Evolutionary conservation across 2,888 invertebrate species (phyloP).

Genomic region (Seira ritae): DNA sequence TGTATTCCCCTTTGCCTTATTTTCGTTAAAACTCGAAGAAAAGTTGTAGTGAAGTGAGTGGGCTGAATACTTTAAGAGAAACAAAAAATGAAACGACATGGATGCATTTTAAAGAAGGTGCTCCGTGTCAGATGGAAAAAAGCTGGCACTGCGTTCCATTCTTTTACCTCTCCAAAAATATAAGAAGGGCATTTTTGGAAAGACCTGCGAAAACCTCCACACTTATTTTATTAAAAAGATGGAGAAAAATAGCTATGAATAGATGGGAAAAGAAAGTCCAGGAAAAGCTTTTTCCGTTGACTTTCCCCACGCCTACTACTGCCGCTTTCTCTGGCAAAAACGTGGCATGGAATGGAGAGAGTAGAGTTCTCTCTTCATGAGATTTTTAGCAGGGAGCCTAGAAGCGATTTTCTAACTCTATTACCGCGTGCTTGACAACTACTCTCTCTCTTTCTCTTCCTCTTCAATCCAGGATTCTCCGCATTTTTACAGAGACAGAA

Average conservation of each 20-base stretch:
- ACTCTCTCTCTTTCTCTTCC: slow-evolving; percentile 46
- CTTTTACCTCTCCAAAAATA: too few species aligned
- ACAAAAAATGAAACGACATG: slow-evolving; percentile 29
- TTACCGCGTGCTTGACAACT: slow-evolving; percentile 56
- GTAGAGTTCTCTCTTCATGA: slow-evolving; percentile 15
- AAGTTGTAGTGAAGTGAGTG: not conserved
- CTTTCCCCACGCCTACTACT: slow-evolving; percentile 46
- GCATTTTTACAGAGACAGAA: slow-evolving; percentile 37
- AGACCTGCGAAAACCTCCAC: too few species aligned
- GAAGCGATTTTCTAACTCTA: slow-evolving; percentile 56
- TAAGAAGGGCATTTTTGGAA: too few species aligned
- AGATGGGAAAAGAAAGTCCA: too few species aligned
- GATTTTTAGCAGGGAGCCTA: slow-evolving; percentile 54
- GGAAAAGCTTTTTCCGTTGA: slow-evolving; percentile 43
- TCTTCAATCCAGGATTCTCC: not conserved
- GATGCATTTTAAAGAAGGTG: slow-evolving; percentile 21
- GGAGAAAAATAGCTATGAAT: too few species aligned
- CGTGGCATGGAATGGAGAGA: not conserved
- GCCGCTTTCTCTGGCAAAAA: slow-evolving; percentile 50
- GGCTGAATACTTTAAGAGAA: slow-evolving; percentile 17
- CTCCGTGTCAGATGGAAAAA: too few species aligned
- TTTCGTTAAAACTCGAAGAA: too few species aligned
- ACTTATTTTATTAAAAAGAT: too few species aligned
- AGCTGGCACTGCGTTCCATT: too few species aligned
- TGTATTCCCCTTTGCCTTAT: too few species aligned